Conservation (phyloP, 2,113 vertebrate species). For the Anseranas semipalmata region DNA sequence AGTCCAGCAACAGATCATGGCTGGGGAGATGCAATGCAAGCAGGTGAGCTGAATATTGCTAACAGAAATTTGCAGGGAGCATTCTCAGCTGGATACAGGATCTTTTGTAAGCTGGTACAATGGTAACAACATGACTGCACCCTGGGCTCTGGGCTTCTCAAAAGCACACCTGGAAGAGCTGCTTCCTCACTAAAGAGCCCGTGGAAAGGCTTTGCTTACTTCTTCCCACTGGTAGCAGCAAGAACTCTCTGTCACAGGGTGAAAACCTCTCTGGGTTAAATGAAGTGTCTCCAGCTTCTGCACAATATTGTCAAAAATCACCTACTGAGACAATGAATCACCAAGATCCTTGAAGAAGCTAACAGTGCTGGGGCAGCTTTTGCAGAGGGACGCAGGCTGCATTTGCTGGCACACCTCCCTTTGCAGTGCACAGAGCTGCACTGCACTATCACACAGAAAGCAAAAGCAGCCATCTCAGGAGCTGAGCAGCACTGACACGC, state of each 20-base stretch:
- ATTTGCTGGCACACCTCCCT: neutral
- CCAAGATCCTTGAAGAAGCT: neutral
- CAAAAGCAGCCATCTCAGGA: neutral
- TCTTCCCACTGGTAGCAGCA: neutral
- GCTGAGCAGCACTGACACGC: neutral
- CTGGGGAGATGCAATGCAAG: neutral
- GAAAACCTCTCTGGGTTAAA: neutral
- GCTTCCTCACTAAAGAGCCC: neutral
- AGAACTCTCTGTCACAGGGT: neutral
- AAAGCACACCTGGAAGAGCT: neutral
- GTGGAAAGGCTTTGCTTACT: neutral
- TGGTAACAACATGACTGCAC: neutral
- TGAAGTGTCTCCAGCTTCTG: neutral
- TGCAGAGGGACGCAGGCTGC: neutral
- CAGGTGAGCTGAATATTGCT: neutral
- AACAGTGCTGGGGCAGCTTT: neutral
- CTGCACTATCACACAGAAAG: fast-evolving
- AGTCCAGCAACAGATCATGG: fast-evolving
- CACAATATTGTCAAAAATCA: neutral
- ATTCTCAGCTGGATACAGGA: neutral
- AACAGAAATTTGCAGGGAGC: neutral
- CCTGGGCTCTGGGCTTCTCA: neutral
- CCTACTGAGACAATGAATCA: neutral
- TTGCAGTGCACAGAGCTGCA: neutral
- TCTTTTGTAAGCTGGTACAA: neutral